These are phyloP conservation scores for Cyphomyrus discorhynchus DNA, from an alignment of 2,113 vertebrate species.

Conservation along the genomic window DNA sequence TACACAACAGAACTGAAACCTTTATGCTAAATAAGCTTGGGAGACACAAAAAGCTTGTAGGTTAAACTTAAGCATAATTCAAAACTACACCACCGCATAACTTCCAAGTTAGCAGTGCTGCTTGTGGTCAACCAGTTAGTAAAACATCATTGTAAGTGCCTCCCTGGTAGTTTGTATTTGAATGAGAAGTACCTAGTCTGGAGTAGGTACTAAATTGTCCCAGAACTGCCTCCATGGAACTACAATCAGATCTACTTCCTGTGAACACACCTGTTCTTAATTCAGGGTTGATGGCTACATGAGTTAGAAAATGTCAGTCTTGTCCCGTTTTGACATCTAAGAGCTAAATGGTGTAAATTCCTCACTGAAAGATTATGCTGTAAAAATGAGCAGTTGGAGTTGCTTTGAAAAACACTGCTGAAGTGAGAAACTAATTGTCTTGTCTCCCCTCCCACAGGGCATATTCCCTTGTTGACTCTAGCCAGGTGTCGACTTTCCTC, in stretches of 20 bases:
- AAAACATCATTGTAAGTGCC: neutral
- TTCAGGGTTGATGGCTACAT: neutral
- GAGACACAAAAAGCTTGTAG: neutral
- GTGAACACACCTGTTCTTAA: neutral
- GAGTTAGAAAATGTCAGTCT: neutral
- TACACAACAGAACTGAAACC: too few relatives aligned
- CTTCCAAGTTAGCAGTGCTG: neutral
- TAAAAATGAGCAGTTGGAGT: neutral
- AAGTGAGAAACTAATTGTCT: neutral
- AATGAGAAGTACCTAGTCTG: neutral
- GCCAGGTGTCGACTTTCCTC: constrained; percentile 98
- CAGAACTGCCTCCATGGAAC: neutral
- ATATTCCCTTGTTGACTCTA: constrained; percentile 98
- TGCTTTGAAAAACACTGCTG: neutral
- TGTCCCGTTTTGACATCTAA: neutral
- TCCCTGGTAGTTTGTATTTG: neutral
- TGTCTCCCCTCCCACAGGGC: constrained; percentile 63
- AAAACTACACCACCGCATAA: neutral
- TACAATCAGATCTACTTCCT: neutral
- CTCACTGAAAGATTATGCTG: neutral
- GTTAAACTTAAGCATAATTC: neutral
- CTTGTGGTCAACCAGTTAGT: neutral
- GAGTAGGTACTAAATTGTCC: neutral
- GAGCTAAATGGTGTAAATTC: neutral
- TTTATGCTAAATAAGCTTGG: neutral